These are phyloP conservation scores for Pantala flavescens DNA, from an alignment of 1,140 invertebrate species.

Conservation along the genomic window DNA sequence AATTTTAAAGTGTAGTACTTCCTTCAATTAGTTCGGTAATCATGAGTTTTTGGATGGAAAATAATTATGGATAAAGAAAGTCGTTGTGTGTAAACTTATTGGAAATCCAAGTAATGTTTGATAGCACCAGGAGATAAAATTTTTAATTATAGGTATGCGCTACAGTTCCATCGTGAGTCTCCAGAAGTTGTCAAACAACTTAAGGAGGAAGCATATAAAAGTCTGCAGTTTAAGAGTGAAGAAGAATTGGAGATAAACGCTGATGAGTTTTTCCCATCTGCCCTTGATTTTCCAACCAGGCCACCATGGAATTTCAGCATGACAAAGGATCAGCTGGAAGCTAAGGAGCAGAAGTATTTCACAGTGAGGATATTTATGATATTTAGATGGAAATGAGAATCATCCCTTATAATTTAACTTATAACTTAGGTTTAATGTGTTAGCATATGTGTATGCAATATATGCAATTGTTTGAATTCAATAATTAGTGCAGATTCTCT, in stretches of 20 bases:
- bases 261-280: conserved; percentile 58
- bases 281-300: conserved; percentile 68
- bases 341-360: conserved; percentile 65
- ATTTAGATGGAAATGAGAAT: conserved; percentile 28
- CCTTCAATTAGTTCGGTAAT: no score
- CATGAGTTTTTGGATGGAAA: no score
- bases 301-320: conserved; percentile 69
- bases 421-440: no score
- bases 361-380: conserved; percentile 35
- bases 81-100: no score
- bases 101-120: no score
- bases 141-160: conserved; percentile 43
- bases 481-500: no score
- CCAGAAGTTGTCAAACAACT: conserved; percentile 52
- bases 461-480: no score
- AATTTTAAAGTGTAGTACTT: no score
- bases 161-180: conserved; percentile 63
- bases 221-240: conserved; percentile 41
- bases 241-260: conserved; percentile 56
- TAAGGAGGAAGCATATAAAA: conserved; percentile 50
- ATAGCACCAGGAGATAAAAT: no score
- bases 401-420: no score
- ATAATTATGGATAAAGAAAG: no score
- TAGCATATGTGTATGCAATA: no score
- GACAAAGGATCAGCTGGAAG: conserved; percentile 58